A percentile compares a stretch with the other conserved stretches of the same genome.
Evolutionary conservation across 1,140 invertebrate genomes (phyloP).

Genomic region (Drosophila leontia): DNA sequence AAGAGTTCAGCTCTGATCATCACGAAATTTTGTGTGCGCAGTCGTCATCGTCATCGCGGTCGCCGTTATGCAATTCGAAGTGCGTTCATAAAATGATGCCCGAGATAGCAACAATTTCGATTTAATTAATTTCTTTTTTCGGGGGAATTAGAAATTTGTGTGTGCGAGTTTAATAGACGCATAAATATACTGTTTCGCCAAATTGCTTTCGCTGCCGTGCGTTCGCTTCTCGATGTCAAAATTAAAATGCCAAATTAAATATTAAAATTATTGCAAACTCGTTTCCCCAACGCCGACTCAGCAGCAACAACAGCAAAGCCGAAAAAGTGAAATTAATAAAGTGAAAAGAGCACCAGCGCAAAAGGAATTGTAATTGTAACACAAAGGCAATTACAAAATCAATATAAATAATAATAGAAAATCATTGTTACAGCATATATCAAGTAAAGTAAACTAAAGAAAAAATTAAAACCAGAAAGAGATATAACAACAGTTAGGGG

Average conservation of each 20-base stretch:
- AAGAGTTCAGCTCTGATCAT: constrained; percentile 24
- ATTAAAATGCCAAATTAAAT: constrained; percentile 46
- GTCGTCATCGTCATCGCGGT: constrained; percentile 27
- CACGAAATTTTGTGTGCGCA: constrained; percentile 61
- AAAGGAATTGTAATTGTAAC: constrained; percentile 35
- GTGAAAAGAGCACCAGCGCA: constrained; percentile 62
- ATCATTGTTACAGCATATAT: constrained; percentile 66
- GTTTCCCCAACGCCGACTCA: constrained; percentile 31
- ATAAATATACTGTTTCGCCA: constrained; percentile 42
- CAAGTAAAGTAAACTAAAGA: constrained; percentile 29
- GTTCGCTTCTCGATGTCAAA: constrained; percentile 34
- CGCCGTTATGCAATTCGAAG: constrained; percentile 76
- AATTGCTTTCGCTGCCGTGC: constrained; percentile 17
- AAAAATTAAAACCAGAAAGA: constrained; percentile 24
- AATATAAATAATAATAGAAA: constrained; percentile 72
- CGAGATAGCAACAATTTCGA: constrained; percentile 57
- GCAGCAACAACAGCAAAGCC: constrained; percentile 9
- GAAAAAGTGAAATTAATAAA: constrained; percentile 65
- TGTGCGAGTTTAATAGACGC: constrained; percentile 47
- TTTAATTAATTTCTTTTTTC: constrained; percentile 31
- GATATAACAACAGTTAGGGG: constrained; percentile 36
- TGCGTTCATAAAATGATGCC: constrained; percentile 60
- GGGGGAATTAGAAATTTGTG: constrained; percentile 41
- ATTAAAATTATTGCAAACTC: constrained; percentile 59
- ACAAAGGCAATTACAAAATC: constrained; percentile 55